Conservation (phyloP, 2,797 vertebrate species). For the Pogoniulus pusillus region DNA sequence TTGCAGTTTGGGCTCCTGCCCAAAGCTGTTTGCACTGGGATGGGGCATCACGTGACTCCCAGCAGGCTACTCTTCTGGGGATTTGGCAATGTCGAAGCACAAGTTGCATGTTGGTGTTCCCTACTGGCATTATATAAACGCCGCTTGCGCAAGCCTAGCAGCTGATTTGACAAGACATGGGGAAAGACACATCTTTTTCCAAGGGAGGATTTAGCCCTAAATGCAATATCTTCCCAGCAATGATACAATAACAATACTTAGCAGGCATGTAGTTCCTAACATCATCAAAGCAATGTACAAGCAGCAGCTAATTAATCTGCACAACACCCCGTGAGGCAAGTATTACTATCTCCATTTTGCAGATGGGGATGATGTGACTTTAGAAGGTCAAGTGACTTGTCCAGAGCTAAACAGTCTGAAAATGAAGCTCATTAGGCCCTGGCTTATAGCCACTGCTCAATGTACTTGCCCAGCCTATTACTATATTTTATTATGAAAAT, state of each 20-base stretch:
- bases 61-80: neutral
- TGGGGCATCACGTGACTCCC: neutral
- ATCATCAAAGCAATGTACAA: conserved; percentile 65
- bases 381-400: conserved; percentile 42
- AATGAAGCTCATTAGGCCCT: conserved; percentile 29
- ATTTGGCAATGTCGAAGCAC: conserved; percentile 20
- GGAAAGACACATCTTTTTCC: conserved; percentile 33
- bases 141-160: conserved; percentile 13
- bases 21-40: neutral
- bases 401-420: conserved; percentile 20
- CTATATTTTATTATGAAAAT: conserved; percentile 50
- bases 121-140: conserved; percentile 29
- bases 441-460: conserved; percentile 12
- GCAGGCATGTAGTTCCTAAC: conserved; percentile 48
- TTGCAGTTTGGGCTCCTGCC: neutral
- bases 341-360: conserved; percentile 32
- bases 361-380: conserved; percentile 16
- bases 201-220: conserved; percentile 24
- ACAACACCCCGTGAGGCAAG: conserved; percentile 63
- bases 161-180: conserved; percentile 26
- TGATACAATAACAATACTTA: conserved; percentile 58
- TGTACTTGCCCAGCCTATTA: conserved; percentile 1
- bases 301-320: conserved; percentile 59
- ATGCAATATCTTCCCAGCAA: conserved; percentile 28
- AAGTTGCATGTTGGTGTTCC: neutral